Evolutionary conservation across 2,113 vertebrate species (phyloP), one percentile per base, ranked within the genome.

Genomic region (Brachypteracias leptosomus): DNA sequence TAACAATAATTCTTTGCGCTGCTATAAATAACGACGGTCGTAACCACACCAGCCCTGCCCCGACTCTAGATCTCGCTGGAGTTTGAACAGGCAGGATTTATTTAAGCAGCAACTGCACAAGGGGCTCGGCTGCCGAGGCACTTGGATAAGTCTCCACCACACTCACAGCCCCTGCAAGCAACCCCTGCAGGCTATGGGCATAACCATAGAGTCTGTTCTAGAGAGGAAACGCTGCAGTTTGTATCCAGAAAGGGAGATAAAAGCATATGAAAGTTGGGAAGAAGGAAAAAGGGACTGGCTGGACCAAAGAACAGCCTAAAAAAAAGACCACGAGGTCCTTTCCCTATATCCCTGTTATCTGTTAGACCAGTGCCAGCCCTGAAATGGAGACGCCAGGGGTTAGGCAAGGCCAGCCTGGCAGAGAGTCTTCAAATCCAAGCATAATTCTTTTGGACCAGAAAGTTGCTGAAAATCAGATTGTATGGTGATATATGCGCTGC

Each of bases 381-480:
- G 63, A 28, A 58, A 73, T 61, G 74, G 40, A 66, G 85, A 65
- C 35, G 16, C 36, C 1, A 3, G 36, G 26, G 61, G 72, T 94
- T 58, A 87, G 80, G 70, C 40, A 40, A 65, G 63, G 78, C 81
- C 80, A 75, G 73, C 40, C 74, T 76, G 58, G 77, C 83, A 49
- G 49, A 54, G 35, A 12, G 2, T 26, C 75, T 63, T 91, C 91
- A 95, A 92, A 95, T 71, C 92, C 87, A 91, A 62, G 57, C 13
- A 15, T 51, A 76, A 63, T 93, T 67, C 90, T 51, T 84, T 82
- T 58, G 42, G 82, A 71, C 33, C 59, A 29, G 67, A 87, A 96
- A 95, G 93, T 96, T 96, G 85, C 81, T 89, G 76, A 92, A 94
- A 94, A 95, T 82, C 62, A 58, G 81, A 42, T 59, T 93, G 95